Base-by-base conservation (phyloP, 2,113 vertebrate species). In the Polypterus senegalus region DNA sequence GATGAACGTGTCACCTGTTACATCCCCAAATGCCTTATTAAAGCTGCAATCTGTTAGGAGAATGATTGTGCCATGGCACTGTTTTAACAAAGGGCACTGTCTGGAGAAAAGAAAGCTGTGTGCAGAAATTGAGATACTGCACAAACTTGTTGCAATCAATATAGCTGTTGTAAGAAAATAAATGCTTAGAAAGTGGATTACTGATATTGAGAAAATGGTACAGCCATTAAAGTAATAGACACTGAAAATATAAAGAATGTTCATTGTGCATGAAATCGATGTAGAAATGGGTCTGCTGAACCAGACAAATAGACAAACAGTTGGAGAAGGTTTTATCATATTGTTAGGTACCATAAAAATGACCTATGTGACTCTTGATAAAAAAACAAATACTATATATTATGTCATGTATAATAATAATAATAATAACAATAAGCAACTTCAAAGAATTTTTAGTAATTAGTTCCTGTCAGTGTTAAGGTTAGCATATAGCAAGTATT, bases 221-320 rank as follows among this genome's bases (percentile, higher is more conserved):
- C 63, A 63, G 56, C 66, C 81, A 70, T 81, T 67, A 47, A 10
- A 64, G 54, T 73, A 67, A 74, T 65, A 71, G 71, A 73, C 49
- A 63, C 57, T 49, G 66, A 65, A 76, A 75, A 70, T 75, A 57
- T 63, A 69, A 74, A 72, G 69, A 67, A 63, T 66, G 61, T 60
- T 60, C 56, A 47, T 61, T 64, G 51, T 70, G 67, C 60, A 71
- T 76, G 66, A 79, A 82, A 80, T 80, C 79, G 79, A 71, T 76
- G 69, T 66, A 61, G 68, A 73, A 65, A 60, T 73, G 65, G 58
- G 56, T 61, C 51, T 49, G 54, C 46, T 49, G 61, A 64, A 56
- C 66, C 56, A 59, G 55, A 57, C 62, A 73, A 65, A 80, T 72
- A 74, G 65, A 74, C 71, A 63, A 27, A 27, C 27, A 27, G 27